These are phyloP conservation scores for Microcebus ravelobensis DNA, from an alignment of 2,113 vertebrate genomes.

Conservation along the genomic window DNA sequence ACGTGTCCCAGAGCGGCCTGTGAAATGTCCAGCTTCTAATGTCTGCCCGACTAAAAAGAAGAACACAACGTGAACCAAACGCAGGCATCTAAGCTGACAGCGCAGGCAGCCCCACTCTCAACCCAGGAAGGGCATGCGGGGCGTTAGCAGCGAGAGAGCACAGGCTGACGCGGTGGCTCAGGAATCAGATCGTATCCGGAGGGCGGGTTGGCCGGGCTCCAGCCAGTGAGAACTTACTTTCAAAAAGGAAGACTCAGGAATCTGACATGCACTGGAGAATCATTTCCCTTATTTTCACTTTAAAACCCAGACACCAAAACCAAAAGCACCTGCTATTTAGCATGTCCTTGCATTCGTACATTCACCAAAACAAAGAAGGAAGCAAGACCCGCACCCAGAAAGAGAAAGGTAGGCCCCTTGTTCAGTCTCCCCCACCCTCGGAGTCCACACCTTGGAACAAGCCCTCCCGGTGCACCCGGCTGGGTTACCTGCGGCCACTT, in stretches of 20 bases:
- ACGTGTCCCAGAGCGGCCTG: neutral
- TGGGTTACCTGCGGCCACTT: constrained; percentile 95
- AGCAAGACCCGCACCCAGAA: neutral
- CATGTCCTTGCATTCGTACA: neutral
- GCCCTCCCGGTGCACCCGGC: rapidly evolving
- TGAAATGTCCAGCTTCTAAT: neutral
- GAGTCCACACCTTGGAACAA: neutral
- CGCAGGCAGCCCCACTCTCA: neutral
- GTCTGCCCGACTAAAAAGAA: rapidly evolving
- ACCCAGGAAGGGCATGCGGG: neutral
- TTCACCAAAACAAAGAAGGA: neutral
- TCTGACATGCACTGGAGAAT: rapidly evolving
- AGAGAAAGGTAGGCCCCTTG: rapidly evolving
- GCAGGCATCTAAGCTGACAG: neutral
- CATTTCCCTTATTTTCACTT: neutral
- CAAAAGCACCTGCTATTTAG: rapidly evolving
- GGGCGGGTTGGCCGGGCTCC: neutral
- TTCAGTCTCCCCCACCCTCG: rapidly evolving
- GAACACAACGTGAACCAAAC: rapidly evolving
- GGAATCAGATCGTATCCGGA: neutral
- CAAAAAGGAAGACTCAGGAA: rapidly evolving
- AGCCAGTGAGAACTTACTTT: neutral
- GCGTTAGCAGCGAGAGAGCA: rapidly evolving
- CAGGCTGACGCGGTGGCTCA: neutral
- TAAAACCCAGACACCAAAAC: neutral